Percentiles rank a stretch among this genome's conserved stretches.
Evolutionary conservation across 2,888 invertebrate genomes (phyloP).

Genomic region (Ischnus inquisitorius): DNA sequence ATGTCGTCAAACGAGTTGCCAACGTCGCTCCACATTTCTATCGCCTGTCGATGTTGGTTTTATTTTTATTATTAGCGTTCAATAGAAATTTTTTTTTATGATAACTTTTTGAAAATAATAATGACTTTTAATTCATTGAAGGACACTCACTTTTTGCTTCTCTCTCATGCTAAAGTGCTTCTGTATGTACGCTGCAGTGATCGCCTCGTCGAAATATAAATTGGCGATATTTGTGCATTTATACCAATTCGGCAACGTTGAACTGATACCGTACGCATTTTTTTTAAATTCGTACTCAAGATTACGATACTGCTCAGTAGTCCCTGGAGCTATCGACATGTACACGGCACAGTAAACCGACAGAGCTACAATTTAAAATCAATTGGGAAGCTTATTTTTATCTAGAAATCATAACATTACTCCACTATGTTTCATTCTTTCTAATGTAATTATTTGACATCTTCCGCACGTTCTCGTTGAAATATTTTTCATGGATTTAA

Average conservation of each 20-base stretch:
- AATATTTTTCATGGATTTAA: too few species aligned
- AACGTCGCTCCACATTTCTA: constrained; percentile 92
- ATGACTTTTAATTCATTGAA: neutral
- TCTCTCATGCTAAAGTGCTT: constrained; percentile 88
- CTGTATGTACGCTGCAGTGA: constrained; percentile 89
- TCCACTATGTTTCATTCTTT: too few species aligned
- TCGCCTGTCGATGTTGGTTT: constrained; percentile 85
- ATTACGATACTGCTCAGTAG: constrained; percentile 87
- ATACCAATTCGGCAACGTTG: constrained; percentile 90
- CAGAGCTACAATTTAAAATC: constrained; percentile 86
- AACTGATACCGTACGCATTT: constrained; percentile 89
- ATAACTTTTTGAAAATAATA: neutral
- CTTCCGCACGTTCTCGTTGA: too few species aligned
- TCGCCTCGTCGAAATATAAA: constrained; percentile 89
- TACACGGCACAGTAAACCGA: constrained; percentile 91
- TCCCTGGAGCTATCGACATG: constrained; percentile 89
- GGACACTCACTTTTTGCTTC: constrained; percentile 86
- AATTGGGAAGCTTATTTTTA: too few species aligned
- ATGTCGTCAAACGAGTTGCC: constrained; percentile 91
- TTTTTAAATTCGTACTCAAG: constrained; percentile 89
- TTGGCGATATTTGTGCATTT: constrained; percentile 89
- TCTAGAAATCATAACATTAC: neutral
- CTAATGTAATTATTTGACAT: too few species aligned
- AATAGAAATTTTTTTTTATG: neutral
- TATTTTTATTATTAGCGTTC: constrained; percentile 15